Evolutionary conservation across 1,140 invertebrate species (phyloP), one percentile per base, ranked within the genome.

Genomic region (Condylostylus longicornis): DNA sequence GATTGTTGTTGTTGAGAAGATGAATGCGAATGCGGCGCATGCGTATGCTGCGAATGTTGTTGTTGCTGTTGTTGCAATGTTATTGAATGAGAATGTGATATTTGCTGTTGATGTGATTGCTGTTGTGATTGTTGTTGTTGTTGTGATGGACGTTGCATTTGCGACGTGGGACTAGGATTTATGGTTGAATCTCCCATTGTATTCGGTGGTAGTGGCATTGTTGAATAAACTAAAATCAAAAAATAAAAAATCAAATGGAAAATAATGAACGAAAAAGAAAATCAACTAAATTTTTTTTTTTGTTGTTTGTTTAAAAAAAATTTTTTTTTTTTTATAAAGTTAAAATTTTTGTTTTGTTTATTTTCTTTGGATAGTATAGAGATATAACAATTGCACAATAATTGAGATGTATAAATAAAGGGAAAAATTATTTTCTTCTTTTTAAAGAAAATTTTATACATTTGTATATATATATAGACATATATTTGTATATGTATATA

Each of bases 31-130:
- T 43, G 42, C 40, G 42, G 42, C 35, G 37, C 22, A 38, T 81
- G 73, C n/a, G n/a, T n/a, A n/a, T n/a, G 22, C 22, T 23, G 12
- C 22, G 12, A 12, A 23, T 12, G 82, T 79, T 33, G 88, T 60
- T 38, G 77, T 84, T 58, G 87, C 83, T 4, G 83, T 72, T n/a
- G 85, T 82, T 18, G 81, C 85, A 70, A 82, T 84, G 82, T 82
- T 82, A 89, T 87, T 18, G 85, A 82, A 36, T n/a, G n/a, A n/a
- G n/a, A n/a, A n/a, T 18, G 31, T 41, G 23, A 25, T 25, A 7
- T 7, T n/a, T 36, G 41, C 41, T 57, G 65, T 59, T 51, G 63
- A 45, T 52, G 57, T 38, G 15, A 38, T 47, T 41, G 41, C 30
- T 31, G 31, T 33, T 33, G 37, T 35, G 23, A 37, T 27, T 27